Base-by-base conservation (phyloP, 2,113 vertebrate genomes). In the Zootoca vivipara region DNA sequence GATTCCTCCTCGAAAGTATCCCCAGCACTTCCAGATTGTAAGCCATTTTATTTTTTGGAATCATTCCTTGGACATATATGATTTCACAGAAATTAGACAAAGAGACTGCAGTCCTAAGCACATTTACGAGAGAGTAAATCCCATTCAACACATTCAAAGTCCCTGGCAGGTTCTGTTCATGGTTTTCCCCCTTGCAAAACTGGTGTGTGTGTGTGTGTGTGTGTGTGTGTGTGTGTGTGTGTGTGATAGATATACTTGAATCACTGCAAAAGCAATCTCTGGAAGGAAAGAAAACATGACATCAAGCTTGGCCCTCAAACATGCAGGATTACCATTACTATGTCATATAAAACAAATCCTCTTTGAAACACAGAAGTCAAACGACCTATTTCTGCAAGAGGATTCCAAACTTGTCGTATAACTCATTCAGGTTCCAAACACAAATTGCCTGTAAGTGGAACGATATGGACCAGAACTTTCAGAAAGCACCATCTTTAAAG, bases 121-220 rank as follows among this genome's bases (percentile, higher is more conserved):
- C 7, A 75, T 85, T 75, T 85, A 75, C 38, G 72, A 75, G 26
- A 72, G 56, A 40, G 58, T 75, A 70, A 87, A 58, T 87, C 85
- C n/a, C 33, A 58, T 38, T 70, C 18, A 56, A 38, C 24, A 38
- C 42, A 58, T 38, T 20, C 18, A 38, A 58, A 42, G 56, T 70
- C 46, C 67, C 26, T 80, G 77, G 40, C 42, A 78, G 30, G 18
- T 33, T 77, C 35, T 78, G 40, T 1, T 35, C 22, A 3, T 28
- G n/a, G 0, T 2, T 30, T 42, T 16, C 10, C 52, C 22, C 3
- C 5, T 22, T 42, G 65, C 79, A 35, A 20, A 83, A 52, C 64
- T 65, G 24, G 18, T 10, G 12, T 65, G 24, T 78, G 38, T 38
- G 38, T 38, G 38, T 38, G 38, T 38, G 38, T 38, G 38, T 38